Evolutionary conservation across 2,888 invertebrate species (phyloP), one percentile per base, ranked within the genome.

Genomic region (Tryphoninae sp.): DNA sequence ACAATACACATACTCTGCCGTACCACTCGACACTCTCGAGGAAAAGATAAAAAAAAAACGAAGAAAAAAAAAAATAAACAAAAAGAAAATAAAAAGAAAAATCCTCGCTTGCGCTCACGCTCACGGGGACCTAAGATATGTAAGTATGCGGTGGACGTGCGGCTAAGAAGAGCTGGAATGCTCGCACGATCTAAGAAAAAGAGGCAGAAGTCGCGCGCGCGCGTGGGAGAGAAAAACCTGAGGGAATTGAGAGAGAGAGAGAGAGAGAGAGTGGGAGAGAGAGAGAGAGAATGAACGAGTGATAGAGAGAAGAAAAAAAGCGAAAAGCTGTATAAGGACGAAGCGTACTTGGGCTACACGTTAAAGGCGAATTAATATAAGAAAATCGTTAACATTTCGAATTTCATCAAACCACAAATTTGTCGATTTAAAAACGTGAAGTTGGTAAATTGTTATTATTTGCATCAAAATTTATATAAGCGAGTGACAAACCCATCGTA

Each of bases 111-210:
- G 76, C 76, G 71, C 79, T 77, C 81, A 80, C 84, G 81, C 82
- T 81, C 72, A 68, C 67, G 81, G 83, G 82, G 86, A 84, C 84
- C 81, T 83, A 84, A 84, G 84, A 84, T 86, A 84, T 80, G 84
- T 86, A 86, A 87, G 87, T 87, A 87, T 87, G 86, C 86, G 85
- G 81, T 83, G 83, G 84, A 87, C 85, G 86, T 87, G 73, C 79
- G 87, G 86, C 84, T 84, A 85, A 83, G 79, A 78, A 86, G 81
- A 83, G 84, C 78, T 81, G 86, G 86, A 87, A 88, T 88, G 84
- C 86, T 87, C 86, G 84, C 86, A 86, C 87, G 87, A 84, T 84
- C 78, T 78, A 55, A 75, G 78, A 82, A 82, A 83, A 83, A 82
- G 80, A 78, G 78, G 68, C 72, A 83, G 61, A 80, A 79, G 61